These are phyloP conservation scores for Myotis lucifugus DNA, from an alignment of 2,113 vertebrate species.

Conservation along the genomic window DNA sequence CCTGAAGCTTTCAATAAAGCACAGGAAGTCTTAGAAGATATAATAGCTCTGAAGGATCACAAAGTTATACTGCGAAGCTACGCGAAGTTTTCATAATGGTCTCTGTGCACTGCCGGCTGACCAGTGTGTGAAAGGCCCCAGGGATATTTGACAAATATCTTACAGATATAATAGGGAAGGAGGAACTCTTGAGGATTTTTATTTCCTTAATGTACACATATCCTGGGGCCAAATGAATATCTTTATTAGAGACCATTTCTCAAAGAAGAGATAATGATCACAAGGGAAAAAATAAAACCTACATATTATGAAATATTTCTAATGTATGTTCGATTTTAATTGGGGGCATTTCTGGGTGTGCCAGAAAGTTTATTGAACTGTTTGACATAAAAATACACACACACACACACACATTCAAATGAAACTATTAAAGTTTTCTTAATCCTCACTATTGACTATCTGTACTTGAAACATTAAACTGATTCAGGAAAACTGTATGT, in stretches of 20 bases:
- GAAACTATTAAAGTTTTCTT: conserved; percentile 30
- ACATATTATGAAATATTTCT: conserved; percentile 49
- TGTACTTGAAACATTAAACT: conserved; percentile 38
- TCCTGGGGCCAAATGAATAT: conserved; percentile 66
- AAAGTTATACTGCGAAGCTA: conserved; percentile 48
- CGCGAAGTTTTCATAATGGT: conserved; percentile 6
- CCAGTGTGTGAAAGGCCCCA: conserved; percentile 24
- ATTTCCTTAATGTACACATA: conserved; percentile 63
- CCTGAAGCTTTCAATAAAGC: conserved; percentile 60
- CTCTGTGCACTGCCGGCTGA: conserved; percentile 44
- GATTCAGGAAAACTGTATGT: conserved; percentile 22
- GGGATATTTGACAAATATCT: conserved; percentile 67
- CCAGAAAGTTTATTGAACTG: conserved; percentile 47
- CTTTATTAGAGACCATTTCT: conserved; percentile 68
- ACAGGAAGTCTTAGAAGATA: conserved; percentile 62
- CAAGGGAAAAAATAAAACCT: conserved; percentile 67
- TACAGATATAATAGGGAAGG: conserved; percentile 57
- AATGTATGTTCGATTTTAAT: conserved; percentile 73
- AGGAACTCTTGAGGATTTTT: conserved; percentile 55
- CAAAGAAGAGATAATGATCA: conserved; percentile 71
- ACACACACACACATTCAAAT: not conserved
- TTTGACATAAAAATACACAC: conserved; percentile 37
- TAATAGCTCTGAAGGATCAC: conserved; percentile 44
- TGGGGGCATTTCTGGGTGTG: conserved; percentile 51
- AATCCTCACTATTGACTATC: conserved; percentile 45